Percentiles rank a stretch among this genome's conserved stretches.
phyloP scores from a whole-genome alignment of 2,797 vertebrate genomes.

The Benthosema pterotum region DNA sequence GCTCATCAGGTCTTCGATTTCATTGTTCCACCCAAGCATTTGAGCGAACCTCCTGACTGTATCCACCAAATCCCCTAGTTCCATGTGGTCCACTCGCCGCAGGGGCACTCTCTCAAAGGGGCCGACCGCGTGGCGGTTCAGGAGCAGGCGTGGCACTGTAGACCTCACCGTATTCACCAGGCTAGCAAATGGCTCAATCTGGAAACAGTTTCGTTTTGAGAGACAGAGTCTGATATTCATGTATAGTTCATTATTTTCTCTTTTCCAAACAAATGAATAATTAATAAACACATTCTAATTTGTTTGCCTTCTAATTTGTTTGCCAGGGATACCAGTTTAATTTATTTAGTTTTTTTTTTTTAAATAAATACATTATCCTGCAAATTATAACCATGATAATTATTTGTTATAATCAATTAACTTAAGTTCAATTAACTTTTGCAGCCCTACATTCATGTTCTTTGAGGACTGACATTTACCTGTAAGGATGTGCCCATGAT shows the following conservation, averaged over 20 bases:
- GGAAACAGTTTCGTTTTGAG: slow-evolving; percentile 4
- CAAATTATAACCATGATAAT: neutral
- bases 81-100: slow-evolving; percentile 75
- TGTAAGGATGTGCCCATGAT: slow-evolving; percentile 85
- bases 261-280: no score
- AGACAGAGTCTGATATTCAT: neutral
- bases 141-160: slow-evolving; percentile 79
- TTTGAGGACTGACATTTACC: slow-evolving; percentile 44
- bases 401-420: no score
- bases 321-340: no score
- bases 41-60: slow-evolving; percentile 73
- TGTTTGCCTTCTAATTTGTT: no score
- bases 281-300: no score
- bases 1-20: slow-evolving; percentile 79
- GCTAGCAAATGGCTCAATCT: slow-evolving; percentile 85
- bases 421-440: no score
- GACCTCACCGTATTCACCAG: slow-evolving; percentile 81
- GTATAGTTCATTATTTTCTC: no score
- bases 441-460: no score
- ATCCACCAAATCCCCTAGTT: slow-evolving; percentile 78
- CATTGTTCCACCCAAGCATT: slow-evolving; percentile 75
- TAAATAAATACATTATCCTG: neutral
- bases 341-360: no score
- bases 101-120: slow-evolving; percentile 74
- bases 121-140: slow-evolving; percentile 81